Percentiles rank a stretch among this genome's conserved stretches.
Evolutionary conservation across 2,113 vertebrate genomes (phyloP).

Genomic region (Tupaia tana): DNA sequence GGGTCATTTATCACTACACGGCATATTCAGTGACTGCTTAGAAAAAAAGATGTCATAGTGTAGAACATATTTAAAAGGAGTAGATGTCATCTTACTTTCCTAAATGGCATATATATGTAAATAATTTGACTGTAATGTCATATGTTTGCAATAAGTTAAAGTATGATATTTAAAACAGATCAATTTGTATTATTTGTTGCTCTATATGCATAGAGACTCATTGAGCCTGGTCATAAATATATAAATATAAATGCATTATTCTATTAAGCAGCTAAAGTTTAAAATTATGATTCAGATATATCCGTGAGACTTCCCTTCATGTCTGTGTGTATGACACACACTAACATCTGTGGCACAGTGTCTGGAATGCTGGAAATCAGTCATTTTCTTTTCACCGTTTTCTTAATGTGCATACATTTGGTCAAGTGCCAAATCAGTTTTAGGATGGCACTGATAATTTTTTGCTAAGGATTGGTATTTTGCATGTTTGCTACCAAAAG

Average conservation of each 20-base stretch:
- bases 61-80: not conserved
- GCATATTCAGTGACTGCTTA: not conserved
- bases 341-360: too few relatives aligned
- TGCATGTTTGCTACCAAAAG: not conserved
- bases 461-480: not conserved
- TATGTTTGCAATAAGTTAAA: conserved; percentile 32
- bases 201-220: not conserved
- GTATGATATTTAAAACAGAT: not conserved
- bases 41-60: not conserved
- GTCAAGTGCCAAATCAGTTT: conserved; percentile 14
- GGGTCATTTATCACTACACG: not conserved
- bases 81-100: not conserved
- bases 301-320: not conserved
- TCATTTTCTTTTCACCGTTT: not conserved
- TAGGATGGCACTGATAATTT: not conserved
- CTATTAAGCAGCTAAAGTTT: not conserved
- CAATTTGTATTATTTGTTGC: not conserved
- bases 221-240: not conserved
- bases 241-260: not conserved
- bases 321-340: not conserved
- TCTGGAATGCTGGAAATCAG: not conserved
- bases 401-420: not conserved
- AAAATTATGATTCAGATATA: not conserved
- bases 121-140: not conserved
- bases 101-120: conserved; percentile 13